Evolutionary conservation across 2,113 vertebrate genomes (phyloP), one percentile per base, ranked within the genome.

Genomic region (Campylomormyrus tamandua): DNA sequence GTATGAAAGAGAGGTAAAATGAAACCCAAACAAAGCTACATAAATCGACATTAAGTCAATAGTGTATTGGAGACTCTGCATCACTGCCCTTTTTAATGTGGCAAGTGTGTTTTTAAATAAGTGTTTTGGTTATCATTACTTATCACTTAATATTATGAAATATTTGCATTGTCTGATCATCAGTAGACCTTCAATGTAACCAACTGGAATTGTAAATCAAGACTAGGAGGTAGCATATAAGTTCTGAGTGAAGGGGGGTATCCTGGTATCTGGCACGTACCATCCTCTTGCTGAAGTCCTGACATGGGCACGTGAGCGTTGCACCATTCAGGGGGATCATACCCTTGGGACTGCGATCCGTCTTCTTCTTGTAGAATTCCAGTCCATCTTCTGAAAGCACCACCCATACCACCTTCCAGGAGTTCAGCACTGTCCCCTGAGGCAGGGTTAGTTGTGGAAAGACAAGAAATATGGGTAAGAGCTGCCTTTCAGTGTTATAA

Each of bases 321-420:
- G 97, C 97, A 93, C 96, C 97, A 92, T 97, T 99, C 5, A 99
- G 92, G 2, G 98, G 98, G 85, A 99, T 95, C 98, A 99, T 98
- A 87, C 98, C 98, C 95, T 99, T 99, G 45, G 98, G 97, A 77
- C 94, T 97, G 49, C 87, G 95, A 91, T 99, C 98, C 45, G 95
- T 96, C 94, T 99, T 99, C 93, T 97, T 96, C 92, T 99, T 99
- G 91, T 97, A 99, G 95, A 97, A 98, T 91, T 99, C 98, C 90
- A 99, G 91, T 42, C 95, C 98, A 24, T 99, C 98, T 89, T 99
- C 98, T 88, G 97, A 95, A 53, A 99, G 92, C 74, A 98, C 97
- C 0, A 97, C 97, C 98, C 98, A 99, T 95, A 98, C 95, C 0
- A 96, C 96, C 88, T 97, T 99, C 98, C 98, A 99, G 87, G 97